Evolutionary conservation across 2,888 invertebrate genomes (phyloP), one percentile per base, ranked within the genome.

Genomic region (Thereva nobilitata): DNA sequence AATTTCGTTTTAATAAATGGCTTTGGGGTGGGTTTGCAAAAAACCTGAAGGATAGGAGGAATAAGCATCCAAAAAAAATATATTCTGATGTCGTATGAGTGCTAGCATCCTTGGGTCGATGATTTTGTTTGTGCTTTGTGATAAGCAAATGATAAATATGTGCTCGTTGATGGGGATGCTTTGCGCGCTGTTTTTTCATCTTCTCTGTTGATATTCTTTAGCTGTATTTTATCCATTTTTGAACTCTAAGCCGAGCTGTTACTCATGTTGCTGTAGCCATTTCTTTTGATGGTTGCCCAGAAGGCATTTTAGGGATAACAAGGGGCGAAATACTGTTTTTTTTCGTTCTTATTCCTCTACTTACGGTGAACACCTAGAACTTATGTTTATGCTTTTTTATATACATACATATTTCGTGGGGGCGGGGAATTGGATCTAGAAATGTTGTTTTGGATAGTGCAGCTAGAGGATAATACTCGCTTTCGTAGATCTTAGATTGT

Each of bases 91-190:
- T 49, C 59, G 35, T 37, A 49, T 49, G 40, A 59, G 59, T 59
- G 59, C 59, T 47, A 3, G 47, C 59, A 40, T 59, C 37, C 57
- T 12, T 57, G 40, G 23, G 41, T 23, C 41, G 56, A 38, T 59
- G 47, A 59, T 59, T 59, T 45, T 59, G 59, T 59, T 59, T 47
- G 59, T 59, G 59, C 59, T 59, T 37, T 47, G 59, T 59, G 59
- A 59, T 59, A 59, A 59, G 59, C 47, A 59, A 59, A 59, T 59
- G 59, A 59, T 59, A 59, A 59, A 59, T 59, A 59, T 59, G 59
- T 59, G 59, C 59, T 59, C 59, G 38, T 59, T 12, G 59, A 59
- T 47, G 59, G 59, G 59, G 59, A 47, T 59, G 59, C 38, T 37
- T 59, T 59, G 23, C 23, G 23, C 49, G 42, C 37, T 59, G 47